Base-by-base conservation (phyloP, 2,797 vertebrate species). In the Notolabrus celidotus region DNA sequence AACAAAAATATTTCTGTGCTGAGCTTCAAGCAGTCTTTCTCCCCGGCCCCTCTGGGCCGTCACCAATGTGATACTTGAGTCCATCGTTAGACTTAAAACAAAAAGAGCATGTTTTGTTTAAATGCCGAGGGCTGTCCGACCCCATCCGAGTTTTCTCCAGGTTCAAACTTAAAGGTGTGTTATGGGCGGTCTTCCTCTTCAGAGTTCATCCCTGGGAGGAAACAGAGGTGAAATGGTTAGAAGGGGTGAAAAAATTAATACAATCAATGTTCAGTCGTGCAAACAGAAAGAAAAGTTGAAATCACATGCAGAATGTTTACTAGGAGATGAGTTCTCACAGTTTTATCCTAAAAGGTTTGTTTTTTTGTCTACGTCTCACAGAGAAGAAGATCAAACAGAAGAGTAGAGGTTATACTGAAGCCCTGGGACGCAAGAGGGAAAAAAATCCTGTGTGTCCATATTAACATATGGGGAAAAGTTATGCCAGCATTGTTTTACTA, bases 121-220 rank as follows among this genome's bases (percentile, higher is more conserved):
- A 89, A 90, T 70, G 80, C 68, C 77, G 72, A 71, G 79, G 74
- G 78, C 75, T 66, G 72, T 71, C 64, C 70, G 66, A 92, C 91
- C 90, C 91, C 92, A 17, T 93, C 94, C 93, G 86, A 92, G 91
- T 94, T 90, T 88, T 92, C 92, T 95, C 92, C 93, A 88, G 94
- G 92, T 90, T 87, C 74, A 73, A 85, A 89, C 79, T 77, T 79
- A 90, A 89, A 89, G 74, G 84, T 87, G 88, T 74, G 92, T 93
- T 90, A 94, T 91, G 92, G 92, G 92, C 91, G 86, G 92, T 92
- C 91, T 92, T 94, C 91, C 90, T 94, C 93, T 95, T 99, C 95
- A 99, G 86, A 99, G 95, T 96, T 98, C 98, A 94, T 99, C 97
- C 96, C 98, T 99, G 93, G 10, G 79, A 85, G 67, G 56, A 47